Conservation (phyloP, 2,888 invertebrate genomes). For the Macropis europaea region DNA sequence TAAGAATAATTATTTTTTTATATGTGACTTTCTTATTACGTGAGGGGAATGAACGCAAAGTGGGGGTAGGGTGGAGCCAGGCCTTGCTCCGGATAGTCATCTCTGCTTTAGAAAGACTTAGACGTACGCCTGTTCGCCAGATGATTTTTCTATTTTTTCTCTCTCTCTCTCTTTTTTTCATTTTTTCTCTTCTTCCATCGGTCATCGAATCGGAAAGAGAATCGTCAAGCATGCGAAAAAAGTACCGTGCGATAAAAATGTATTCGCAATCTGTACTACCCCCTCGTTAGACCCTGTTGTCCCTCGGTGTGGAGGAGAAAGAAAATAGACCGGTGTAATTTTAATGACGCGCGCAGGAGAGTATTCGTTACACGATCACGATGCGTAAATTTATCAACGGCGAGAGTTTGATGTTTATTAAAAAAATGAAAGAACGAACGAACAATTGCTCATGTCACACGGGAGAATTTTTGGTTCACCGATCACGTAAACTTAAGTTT, state of each 20-base stretch:
- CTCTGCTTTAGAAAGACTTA: too few relatives aligned
- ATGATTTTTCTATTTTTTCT: neutral
- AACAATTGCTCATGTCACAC: too few relatives aligned
- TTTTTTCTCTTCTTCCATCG: too few relatives aligned
- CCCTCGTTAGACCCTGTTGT: constrained; percentile 3
- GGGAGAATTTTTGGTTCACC: too few relatives aligned
- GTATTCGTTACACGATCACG: constrained; percentile 9
- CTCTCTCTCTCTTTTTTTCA: neutral
- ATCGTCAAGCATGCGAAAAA: too few relatives aligned
- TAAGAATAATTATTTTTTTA: too few relatives aligned
- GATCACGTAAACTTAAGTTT: too few relatives aligned
- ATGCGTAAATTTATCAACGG: constrained; percentile 11
- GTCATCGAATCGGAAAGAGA: constrained; percentile 8
- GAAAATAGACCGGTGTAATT: constrained; percentile 36
- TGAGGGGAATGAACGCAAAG: too few relatives aligned
- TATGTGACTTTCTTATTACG: too few relatives aligned
- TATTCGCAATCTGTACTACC: constrained; percentile 21
- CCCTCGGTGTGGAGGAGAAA: constrained; percentile 2
- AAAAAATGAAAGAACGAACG: too few relatives aligned
- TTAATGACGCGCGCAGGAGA: constrained; percentile 32
- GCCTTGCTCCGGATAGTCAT: too few relatives aligned
- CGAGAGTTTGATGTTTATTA: neutral
- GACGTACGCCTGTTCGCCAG: neutral
- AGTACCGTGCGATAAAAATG: constrained; percentile 1
- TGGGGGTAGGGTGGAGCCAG: too few relatives aligned